A percentile compares a stretch with the other conserved stretches of the same genome.
These are phyloP conservation scores for Erethizon dorsatum DNA, from an alignment of 2,797 vertebrate genomes.

Conservation along the genomic window DNA sequence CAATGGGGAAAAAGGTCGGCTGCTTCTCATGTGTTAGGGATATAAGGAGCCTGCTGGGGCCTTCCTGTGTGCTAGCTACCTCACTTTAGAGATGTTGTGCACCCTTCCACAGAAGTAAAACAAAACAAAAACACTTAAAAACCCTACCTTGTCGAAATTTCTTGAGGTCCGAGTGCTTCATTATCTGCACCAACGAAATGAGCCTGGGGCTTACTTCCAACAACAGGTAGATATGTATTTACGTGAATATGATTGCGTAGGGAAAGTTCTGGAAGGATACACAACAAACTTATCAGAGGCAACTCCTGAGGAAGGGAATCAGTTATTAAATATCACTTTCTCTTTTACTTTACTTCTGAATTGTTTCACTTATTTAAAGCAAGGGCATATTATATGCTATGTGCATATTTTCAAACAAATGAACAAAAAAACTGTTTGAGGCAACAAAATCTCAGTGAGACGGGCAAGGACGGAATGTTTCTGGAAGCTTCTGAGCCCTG, in stretches of 20 bases:
- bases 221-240: background rate
- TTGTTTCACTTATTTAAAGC: background rate
- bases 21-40: background rate
- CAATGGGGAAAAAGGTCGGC: background rate
- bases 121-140: background rate
- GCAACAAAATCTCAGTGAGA: background rate
- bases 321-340: background rate
- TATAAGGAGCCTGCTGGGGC: background rate
- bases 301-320: background rate
- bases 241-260: background rate
- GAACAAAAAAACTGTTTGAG: background rate
- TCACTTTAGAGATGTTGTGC: background rate
- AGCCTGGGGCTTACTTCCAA: background rate
- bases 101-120: too few species aligned
- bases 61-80: background rate
- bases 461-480: background rate
- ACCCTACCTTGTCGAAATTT: background rate
- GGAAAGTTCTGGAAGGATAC: background rate
- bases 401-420: background rate
- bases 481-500: background rate
- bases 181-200: background rate
- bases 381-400: background rate
- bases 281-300: background rate
- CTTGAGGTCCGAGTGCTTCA: background rate
- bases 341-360: slow-evolving; percentile 20